Evolutionary conservation across 2,113 vertebrate species (phyloP), one percentile per base, ranked within the genome.

Genomic region (Atrichornis clamosus): DNA sequence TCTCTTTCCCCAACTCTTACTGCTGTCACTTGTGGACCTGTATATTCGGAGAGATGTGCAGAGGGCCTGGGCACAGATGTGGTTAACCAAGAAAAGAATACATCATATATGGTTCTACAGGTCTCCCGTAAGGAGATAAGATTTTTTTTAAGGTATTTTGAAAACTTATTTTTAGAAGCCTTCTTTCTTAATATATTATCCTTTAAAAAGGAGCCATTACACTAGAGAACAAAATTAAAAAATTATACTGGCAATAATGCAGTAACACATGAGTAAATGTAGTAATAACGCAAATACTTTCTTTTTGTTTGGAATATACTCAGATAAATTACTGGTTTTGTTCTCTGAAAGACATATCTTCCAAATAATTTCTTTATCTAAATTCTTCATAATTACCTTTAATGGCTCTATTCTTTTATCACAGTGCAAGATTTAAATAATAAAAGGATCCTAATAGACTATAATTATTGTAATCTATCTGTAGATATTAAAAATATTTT

Each of bases 331-430:
- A 87, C 32, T 69, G 53, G 1, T 44, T 95, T 96, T 77, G 9
- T 95, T 67, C 88, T 83, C 82, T 63, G 73, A 90, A 81, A 63
- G 27, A 67, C 44, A 10, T 49, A 78, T 84, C 76, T 74, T 90
- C 64, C 32, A 86, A 90, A 92, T 56, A 64, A 95, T 89, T 94
- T 87, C 75, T 90, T 92, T 84, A 84, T 90, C 85, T 89, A 75
- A 86, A 93, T 77, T 91, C 94, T 70, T 95, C 60, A 78, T 95
- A 96, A 96, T 94, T 97, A 87, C 52, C 84, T 86, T 88, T 95
- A 97, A 94, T 93, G 63, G 67, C 49, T 84, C 49, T 56, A 84
- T 90, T 95, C 52, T 90, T 97, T 90, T 93, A 94, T 92, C 76
- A 76, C 35, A 75, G 28, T 35, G 44, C 16, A 90, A 90, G 52